Conservation (phyloP, 2,797 vertebrate genomes). For the Siniperca scherzeri region DNA sequence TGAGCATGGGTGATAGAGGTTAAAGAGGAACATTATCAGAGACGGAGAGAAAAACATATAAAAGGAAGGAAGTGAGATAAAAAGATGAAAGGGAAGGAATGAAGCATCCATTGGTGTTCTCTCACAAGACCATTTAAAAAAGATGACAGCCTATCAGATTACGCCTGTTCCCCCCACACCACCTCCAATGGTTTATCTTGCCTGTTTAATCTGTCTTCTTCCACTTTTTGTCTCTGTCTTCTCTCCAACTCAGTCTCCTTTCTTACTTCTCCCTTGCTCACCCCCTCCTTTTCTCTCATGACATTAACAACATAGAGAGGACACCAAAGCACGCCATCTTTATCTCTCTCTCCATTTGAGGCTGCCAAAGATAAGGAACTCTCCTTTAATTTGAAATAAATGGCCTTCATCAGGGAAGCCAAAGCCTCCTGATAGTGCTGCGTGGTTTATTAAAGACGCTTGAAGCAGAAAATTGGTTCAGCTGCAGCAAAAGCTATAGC, state of each 20-base stretch:
- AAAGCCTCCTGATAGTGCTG: conserved; percentile 79
- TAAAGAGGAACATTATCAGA: conserved; percentile 57
- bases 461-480: conserved; percentile 87
- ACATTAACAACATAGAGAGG: conserved; percentile 65
- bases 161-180: conserved; percentile 14
- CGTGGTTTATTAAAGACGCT: conserved; percentile 85
- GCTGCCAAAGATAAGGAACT: conserved; percentile 83
- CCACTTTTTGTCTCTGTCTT: conserved; percentile 43
- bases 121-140: conserved; percentile 63
- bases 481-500: conserved; percentile 76
- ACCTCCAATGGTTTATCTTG: conserved; percentile 50
- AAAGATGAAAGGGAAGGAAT: conserved; percentile 54
- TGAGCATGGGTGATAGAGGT: conserved; percentile 43
- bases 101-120: conserved; percentile 56
- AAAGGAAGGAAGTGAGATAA: conserved; percentile 48
- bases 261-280: not conserved
- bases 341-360: conserved; percentile 68
- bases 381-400: conserved; percentile 89
- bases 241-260: conserved; percentile 42
- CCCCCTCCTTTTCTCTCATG: conserved; percentile 32
- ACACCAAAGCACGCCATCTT: conserved; percentile 73
- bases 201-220: conserved; percentile 50
- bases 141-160: conserved; percentile 70
- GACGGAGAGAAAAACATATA: conserved; percentile 35
- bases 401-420: conserved; percentile 84